Conservation (phyloP, 2,113 vertebrate genomes). For the Dipodomys stephensi region DNA sequence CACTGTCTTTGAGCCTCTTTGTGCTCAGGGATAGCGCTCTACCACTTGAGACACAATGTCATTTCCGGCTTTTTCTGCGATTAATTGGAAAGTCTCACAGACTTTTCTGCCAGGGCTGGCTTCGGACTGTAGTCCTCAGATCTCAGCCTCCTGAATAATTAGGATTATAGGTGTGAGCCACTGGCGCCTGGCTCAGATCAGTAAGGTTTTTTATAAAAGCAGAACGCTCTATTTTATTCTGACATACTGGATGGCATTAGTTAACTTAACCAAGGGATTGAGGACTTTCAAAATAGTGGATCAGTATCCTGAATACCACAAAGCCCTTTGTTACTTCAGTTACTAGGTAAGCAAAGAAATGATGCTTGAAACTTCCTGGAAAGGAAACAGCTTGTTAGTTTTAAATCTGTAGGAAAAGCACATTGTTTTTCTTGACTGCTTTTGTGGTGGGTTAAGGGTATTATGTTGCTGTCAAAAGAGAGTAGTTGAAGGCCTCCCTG, state of each 20-base stretch:
- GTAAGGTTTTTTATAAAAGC: not conserved
- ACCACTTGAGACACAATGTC: too few species aligned
- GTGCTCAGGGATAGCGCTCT: too few species aligned
- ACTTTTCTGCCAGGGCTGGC: too few species aligned
- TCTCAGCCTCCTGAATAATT: too few species aligned
- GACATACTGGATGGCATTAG: not conserved
- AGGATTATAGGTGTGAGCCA: too few species aligned
- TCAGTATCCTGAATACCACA: conserved; percentile 33
- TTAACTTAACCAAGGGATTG: not conserved
- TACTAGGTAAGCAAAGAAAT: conserved; percentile 19
- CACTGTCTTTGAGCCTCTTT: too few species aligned
- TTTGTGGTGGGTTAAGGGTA: not conserved
- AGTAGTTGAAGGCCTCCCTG: too few species aligned
- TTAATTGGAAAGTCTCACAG: too few species aligned
- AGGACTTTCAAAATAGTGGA: not conserved
- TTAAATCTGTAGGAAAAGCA: conserved; percentile 25
- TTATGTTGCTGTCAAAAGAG: not conserved
- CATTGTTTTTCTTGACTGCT: not conserved
- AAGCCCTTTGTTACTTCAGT: not conserved
- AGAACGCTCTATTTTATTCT: not conserved
- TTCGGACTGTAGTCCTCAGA: too few species aligned
- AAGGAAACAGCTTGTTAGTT: conserved; percentile 44
- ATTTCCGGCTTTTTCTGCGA: too few species aligned
- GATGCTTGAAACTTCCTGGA: conserved; percentile 51
- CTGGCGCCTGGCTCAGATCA: too few species aligned